These are phyloP conservation scores for Megalopta genalis DNA, from an alignment of 1,140 invertebrate species.

Conservation along the genomic window DNA sequence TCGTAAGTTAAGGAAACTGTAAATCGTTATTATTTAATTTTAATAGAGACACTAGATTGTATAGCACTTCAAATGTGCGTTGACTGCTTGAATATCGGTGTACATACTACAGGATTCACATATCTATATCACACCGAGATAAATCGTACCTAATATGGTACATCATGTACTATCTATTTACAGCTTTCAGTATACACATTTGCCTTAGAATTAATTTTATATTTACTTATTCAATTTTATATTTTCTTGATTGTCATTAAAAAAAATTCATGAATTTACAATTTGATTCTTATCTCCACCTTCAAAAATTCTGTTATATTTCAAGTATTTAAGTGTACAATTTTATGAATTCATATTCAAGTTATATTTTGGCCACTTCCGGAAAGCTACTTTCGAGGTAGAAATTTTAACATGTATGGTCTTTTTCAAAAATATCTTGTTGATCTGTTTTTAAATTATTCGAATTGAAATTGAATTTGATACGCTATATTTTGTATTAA, in stretches of 20 bases:
- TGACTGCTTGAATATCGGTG: constrained; percentile 23
- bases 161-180: constrained; percentile 19
- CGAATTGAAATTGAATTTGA: too few species aligned
- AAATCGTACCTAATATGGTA: constrained; percentile 6
- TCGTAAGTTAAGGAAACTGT: background rate
- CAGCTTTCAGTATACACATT: constrained; percentile 19
- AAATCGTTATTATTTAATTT: constrained; percentile 30
- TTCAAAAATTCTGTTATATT: background rate
- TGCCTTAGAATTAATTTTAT: constrained; percentile 40
- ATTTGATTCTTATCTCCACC: constrained; percentile 1
- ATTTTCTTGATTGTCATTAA: constrained; percentile 40
- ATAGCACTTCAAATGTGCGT: background rate
- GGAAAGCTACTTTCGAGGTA: too few species aligned
- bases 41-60: background rate
- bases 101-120: constrained; percentile 9
- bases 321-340: background rate
- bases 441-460: too few species aligned
- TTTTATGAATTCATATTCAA: background rate
- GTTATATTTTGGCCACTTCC: background rate
- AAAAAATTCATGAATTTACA: constrained; percentile 21
- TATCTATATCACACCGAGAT: constrained; percentile 12
- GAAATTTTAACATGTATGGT: background rate
- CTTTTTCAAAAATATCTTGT: background rate
- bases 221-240: constrained; percentile 40
- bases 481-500: too few species aligned